phyloP scores from a whole-genome alignment of 2,888 invertebrate species.

The Zhengitettix transpicula region DNA sequence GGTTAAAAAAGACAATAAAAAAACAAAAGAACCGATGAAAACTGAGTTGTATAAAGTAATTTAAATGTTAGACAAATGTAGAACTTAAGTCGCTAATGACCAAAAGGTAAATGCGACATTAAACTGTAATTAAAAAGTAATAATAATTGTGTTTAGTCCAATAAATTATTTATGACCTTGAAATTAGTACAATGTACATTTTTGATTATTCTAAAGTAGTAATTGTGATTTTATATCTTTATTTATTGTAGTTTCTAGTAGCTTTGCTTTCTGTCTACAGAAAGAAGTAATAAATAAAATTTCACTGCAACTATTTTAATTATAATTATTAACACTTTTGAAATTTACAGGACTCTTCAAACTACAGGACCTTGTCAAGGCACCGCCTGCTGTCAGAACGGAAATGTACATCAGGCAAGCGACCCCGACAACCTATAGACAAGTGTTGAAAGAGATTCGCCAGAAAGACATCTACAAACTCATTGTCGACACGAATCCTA shows the following conservation, averaged over 20 bases:
- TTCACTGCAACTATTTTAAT: no score
- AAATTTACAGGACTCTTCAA: constrained; percentile 50
- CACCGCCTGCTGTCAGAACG: constrained; percentile 44
- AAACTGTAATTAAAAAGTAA: no score
- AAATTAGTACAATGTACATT: no score
- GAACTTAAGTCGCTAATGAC: no score
- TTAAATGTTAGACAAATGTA: no score
- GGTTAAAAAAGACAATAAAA: no score
- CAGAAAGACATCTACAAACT: constrained; percentile 76
- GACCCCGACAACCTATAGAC: constrained; percentile 49
- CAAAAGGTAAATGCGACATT: no score
- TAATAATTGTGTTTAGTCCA: no score
- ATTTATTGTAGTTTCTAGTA: neutral
- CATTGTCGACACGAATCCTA: constrained; percentile 75
- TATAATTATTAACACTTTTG: no score
- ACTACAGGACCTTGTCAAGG: constrained; percentile 64
- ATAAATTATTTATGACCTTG: no score
- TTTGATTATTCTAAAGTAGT: neutral
- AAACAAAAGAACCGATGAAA: no score
- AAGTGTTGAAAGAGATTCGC: constrained; percentile 63
- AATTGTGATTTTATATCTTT: neutral
- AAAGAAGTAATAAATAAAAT: neutral
- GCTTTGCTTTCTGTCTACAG: neutral
- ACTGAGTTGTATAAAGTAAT: no score
- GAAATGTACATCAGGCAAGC: constrained; percentile 58